Evolutionary conservation across 2,888 invertebrate species (phyloP).

Genomic region (Belgica antarctica): DNA sequence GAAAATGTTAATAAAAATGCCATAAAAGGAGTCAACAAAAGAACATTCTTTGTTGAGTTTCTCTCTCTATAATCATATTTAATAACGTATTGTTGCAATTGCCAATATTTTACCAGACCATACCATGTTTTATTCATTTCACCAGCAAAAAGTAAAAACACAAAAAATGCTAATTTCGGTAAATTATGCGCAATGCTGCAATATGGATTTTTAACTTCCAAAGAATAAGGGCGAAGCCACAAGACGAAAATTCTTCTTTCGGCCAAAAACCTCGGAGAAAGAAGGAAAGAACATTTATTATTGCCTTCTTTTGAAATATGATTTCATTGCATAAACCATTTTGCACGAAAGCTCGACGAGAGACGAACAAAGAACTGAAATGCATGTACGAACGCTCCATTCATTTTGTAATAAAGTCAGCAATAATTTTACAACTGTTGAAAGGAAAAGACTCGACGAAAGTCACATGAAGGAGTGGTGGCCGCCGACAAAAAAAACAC

Average conservation of each 20-base stretch:
- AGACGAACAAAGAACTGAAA: too few relatives aligned
- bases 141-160: not conserved
- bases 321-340: constrained; percentile 26
- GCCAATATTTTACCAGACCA: constrained; percentile 40
- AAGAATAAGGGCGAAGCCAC: constrained; percentile 23
- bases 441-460: constrained; percentile 17
- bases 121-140: constrained; percentile 12
- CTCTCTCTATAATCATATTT: constrained; percentile 41
- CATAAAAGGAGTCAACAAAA: constrained; percentile 43
- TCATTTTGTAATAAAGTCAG: constrained; percentile 22
- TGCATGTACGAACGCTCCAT: constrained; percentile 19
- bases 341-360: constrained; percentile 7
- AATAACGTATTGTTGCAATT: constrained; percentile 43
- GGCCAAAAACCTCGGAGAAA: constrained; percentile 6
- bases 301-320: constrained; percentile 17
- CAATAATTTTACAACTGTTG: constrained; percentile 35
- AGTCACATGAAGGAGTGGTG: constrained; percentile 15
- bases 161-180: constrained; percentile 40
- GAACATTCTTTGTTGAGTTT: constrained; percentile 29
- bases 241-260: not conserved
- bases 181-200: constrained; percentile 42
- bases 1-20: constrained; percentile 22
- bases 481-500: not conserved
- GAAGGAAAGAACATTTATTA: not conserved
- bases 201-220: constrained; percentile 32